phyloP scores from a whole-genome alignment of 2,888 invertebrate species.

The Nephrocerus scutellatus region DNA sequence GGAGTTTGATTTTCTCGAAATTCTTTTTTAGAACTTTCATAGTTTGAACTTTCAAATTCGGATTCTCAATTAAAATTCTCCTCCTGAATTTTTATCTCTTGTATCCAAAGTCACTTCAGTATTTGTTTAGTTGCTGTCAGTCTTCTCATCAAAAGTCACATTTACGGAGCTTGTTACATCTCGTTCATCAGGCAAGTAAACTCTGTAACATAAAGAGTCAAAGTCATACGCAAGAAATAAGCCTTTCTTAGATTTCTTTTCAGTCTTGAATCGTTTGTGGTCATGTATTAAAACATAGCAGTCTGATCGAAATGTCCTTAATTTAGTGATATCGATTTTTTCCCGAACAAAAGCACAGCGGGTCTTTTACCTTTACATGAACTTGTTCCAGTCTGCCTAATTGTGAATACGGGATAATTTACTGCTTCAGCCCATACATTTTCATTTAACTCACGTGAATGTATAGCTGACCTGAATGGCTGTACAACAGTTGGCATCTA shows the following conservation, averaged over 20 bases:
- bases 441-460: constrained; percentile 16
- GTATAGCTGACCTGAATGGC: constrained; percentile 5
- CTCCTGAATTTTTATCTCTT: too few species aligned
- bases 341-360: constrained; percentile 22
- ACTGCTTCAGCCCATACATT: too few species aligned
- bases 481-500: constrained; percentile 13
- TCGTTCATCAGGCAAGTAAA: too few species aligned
- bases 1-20: too few species aligned
- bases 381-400: constrained; percentile 32
- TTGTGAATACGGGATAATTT: constrained; percentile 31
- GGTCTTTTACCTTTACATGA: too few species aligned
- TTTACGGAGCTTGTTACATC: constrained; percentile 1
- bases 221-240: constrained; percentile 5
- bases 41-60: too few species aligned
- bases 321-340: constrained; percentile 13
- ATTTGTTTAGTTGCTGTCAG: neutral
- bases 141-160: constrained; percentile 3
- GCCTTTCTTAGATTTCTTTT: constrained; percentile 2
- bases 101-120: constrained; percentile 1
- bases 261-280: too few species aligned
- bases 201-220: neutral
- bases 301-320: constrained; percentile 9
- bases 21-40: too few species aligned
- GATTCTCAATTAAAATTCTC: too few species aligned
- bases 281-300: too few species aligned